phyloP scores from a whole-genome alignment of 2,797 vertebrate species.

The Micrastur ruficollis region DNA sequence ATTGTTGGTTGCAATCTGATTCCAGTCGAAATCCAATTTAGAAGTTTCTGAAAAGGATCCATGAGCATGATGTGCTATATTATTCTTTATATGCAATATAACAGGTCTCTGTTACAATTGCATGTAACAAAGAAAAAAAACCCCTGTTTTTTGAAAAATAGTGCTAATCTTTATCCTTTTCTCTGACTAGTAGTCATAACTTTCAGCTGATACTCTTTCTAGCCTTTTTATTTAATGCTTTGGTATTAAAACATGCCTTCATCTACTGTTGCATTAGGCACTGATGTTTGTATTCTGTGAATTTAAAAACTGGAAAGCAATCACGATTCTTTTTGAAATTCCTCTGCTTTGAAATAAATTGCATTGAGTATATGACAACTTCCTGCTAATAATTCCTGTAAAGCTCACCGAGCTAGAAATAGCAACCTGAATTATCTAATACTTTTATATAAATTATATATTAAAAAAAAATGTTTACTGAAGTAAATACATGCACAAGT shows the following conservation, averaged over 20 bases:
- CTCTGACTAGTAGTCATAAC: not conserved
- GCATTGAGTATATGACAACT: not conserved
- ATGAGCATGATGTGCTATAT: not conserved
- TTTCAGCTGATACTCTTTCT: not conserved
- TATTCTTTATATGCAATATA: not conserved
- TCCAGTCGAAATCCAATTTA: not conserved
- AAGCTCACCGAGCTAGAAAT: not conserved
- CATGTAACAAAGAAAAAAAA: not conserved
- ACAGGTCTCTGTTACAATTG: not conserved
- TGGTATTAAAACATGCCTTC: not conserved
- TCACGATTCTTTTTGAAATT: not conserved
- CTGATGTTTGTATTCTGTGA: not conserved
- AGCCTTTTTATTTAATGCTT: not conserved
- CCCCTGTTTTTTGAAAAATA: not conserved
- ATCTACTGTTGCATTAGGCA: not conserved
- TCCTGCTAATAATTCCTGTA: not conserved
- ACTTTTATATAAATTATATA: not conserved
- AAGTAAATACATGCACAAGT: not conserved
- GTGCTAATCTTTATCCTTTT: not conserved
- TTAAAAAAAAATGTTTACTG: not conserved
- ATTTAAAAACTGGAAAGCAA: not conserved
- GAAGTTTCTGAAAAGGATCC: not conserved
- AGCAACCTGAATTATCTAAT: not conserved
- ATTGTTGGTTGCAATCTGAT: not conserved
- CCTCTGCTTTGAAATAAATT: not conserved